phyloP scores from a whole-genome alignment of 2,797 vertebrate genomes.

The Neosilurus hyrtlii region DNA sequence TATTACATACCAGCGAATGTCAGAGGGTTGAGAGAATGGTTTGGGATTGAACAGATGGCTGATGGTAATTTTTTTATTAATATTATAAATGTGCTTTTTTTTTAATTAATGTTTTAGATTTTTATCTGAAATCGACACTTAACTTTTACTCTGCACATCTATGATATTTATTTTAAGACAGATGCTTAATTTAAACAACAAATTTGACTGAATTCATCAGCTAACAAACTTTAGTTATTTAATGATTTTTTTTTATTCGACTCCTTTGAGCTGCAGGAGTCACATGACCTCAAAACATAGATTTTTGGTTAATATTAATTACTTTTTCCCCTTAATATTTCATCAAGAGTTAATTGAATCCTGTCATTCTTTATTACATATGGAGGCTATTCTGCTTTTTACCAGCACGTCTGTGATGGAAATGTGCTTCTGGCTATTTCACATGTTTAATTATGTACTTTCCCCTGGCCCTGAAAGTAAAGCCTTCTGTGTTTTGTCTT shows the following conservation, averaged over 20 bases:
- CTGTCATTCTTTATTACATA: neutral
- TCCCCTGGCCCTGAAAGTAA: conserved; percentile 2
- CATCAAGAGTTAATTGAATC: neutral
- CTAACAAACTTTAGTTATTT: neutral
- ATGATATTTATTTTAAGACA: neutral
- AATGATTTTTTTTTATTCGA: neutral
- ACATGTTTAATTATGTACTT: conserved; percentile 6
- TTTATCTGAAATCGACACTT: neutral
- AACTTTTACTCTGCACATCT: neutral
- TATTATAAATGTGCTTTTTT: neutral
- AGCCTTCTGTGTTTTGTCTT: conserved; percentile 18
- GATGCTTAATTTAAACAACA: neutral
- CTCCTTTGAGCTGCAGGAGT: neutral
- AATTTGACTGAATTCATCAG: neutral
- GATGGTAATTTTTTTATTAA: neutral
- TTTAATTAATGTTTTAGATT: neutral
- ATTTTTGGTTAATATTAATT: neutral
- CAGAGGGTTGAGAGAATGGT: neutral
- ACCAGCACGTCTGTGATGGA: neutral
- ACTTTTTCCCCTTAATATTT: neutral
- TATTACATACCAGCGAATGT: neutral
- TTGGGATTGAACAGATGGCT: neutral
- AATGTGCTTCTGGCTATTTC: conserved; percentile 4
- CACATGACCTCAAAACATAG: neutral
- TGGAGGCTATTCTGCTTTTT: neutral